Conservation (phyloP, 2,113 vertebrate species). For the Channa argus region DNA sequence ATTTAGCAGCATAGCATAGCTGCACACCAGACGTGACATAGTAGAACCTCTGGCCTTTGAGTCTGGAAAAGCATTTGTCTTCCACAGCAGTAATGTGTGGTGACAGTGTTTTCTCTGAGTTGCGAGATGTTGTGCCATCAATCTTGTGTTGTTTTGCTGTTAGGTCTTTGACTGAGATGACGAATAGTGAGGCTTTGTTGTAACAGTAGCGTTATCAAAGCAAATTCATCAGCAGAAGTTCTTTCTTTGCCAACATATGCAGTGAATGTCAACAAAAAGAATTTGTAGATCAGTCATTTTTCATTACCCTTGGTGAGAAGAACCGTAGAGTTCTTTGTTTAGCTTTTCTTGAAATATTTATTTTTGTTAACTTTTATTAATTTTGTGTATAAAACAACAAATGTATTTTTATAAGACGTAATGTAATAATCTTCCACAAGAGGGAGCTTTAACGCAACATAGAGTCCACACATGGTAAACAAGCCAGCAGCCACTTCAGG, state of each 20-base stretch:
- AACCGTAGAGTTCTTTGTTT: no score
- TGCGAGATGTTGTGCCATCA: conserved; percentile 57
- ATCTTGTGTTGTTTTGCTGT: conserved; percentile 55
- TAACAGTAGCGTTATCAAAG: conserved; percentile 30
- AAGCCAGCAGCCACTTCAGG: conserved; percentile 19
- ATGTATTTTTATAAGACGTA: no score
- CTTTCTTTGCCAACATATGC: no score
- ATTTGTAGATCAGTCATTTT: no score
- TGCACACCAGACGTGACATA: conserved; percentile 66
- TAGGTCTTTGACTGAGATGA: conserved; percentile 56
- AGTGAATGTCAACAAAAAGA: no score
- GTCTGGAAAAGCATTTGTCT: conserved; percentile 81
- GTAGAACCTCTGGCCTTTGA: conserved; percentile 74
- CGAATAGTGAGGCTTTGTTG: conserved; percentile 16
- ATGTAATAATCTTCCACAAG: conserved; percentile 41
- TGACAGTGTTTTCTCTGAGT: conserved; percentile 69
- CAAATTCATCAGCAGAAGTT: conserved; percentile 30
- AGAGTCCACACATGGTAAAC: not conserved
- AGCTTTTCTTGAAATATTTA: no score
- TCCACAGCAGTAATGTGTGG: conserved; percentile 50
- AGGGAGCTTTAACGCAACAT: conserved; percentile 44
- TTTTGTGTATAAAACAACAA: no score
- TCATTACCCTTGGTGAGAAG: no score
- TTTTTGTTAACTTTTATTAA: no score
- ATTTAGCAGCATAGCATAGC: conserved; percentile 12